Base-by-base conservation (phyloP, 2,888 invertebrate species). In the Stenoptilia bipunctidactyla region DNA sequence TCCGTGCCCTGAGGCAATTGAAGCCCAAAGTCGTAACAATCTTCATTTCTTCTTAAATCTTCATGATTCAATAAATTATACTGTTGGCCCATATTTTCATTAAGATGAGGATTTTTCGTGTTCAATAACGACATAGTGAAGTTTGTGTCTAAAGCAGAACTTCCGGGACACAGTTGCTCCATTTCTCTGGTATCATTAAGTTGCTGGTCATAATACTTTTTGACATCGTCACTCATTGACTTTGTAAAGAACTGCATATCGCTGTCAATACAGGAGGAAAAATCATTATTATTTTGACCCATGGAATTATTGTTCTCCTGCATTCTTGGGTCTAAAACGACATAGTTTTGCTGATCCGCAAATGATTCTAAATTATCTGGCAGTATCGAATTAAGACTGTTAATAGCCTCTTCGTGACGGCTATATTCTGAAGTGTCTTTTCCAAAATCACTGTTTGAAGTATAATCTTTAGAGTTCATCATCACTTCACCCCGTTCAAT, bases 221-320 rank as follows among this genome's bases (percentile, higher is more conserved):
- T 82, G 0, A 83, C 80, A 39, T 83, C 83, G 39, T 83, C 82
- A 40, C 76, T 80, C 74, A 83, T 77, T 20, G 80, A 75, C 52
- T 82, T 82, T 0, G 80, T 80, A 33, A 82, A 82, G 46, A 73
- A 83, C 45, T 82, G 80, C 80, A 82, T 77, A 40, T 83, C 83
- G 15, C 72, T 77, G 44, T 82, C 83, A 30, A 83, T 80, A 40
- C 79, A 74, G 1, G 82, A 72, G 48, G 82, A 72, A 48, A 83
- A 79, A 46, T 83, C 83, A 44, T 72, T 66, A 20, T 68, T 51
- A 39, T 61, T 69, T 36, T 66, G 58, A 47, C 75, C 72, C 42
- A 79, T 64, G 12, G 65, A 49, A 45, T 59, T 67, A 39, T 58
- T 62, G 37, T 52, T 61, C 37, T 67, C 69, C 54, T 68, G 73